phyloP scores from a whole-genome alignment of 2,888 invertebrate genomes.

The Zaprionus bogoriensis region DNA sequence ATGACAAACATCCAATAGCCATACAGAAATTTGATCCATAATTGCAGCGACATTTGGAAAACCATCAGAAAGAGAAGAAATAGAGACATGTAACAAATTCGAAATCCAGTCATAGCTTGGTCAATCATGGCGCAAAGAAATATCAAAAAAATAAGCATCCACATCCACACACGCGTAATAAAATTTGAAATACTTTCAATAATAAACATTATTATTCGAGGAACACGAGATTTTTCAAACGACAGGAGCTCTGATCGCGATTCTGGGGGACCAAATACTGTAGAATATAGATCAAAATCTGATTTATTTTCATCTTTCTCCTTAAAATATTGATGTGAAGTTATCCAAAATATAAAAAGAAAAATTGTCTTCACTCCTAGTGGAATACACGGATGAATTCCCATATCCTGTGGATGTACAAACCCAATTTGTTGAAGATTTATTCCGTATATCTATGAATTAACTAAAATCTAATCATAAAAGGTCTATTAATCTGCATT shows the following conservation, averaged over 20 bases:
- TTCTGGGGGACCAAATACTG: slow-evolving; percentile 80
- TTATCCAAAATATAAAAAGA: slow-evolving; percentile 97
- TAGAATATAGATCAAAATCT: slow-evolving; percentile 82
- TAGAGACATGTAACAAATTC: slow-evolving; percentile 97
- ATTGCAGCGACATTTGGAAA: slow-evolving; percentile 95
- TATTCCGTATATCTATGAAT: slow-evolving; percentile 84
- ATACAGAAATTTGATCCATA: slow-evolving; percentile 96
- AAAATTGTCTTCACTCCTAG: slow-evolving; percentile 92
- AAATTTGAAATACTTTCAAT: slow-evolving; percentile 88
- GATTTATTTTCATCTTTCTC: slow-evolving; percentile 88
- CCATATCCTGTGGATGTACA: slow-evolving; percentile 85
- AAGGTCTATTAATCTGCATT: background rate
- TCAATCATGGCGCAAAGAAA: slow-evolving; percentile 96
- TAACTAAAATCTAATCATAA: background rate
- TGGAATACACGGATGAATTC: slow-evolving; percentile 87
- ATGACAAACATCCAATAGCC: slow-evolving; percentile 98
- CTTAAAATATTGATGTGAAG: slow-evolving; percentile 93
- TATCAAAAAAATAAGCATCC: slow-evolving; percentile 95
- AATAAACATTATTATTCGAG: slow-evolving; percentile 39
- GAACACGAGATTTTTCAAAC: slow-evolving; percentile 44
- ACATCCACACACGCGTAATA: slow-evolving; percentile 97
- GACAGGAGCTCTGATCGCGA: slow-evolving; percentile 28
- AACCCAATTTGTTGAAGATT: slow-evolving; percentile 92
- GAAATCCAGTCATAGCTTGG: slow-evolving; percentile 95
- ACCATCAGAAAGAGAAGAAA: slow-evolving; percentile 95